Conservation (phyloP, 2,113 vertebrate genomes). For the Myanophis thanlyinensis region DNA sequence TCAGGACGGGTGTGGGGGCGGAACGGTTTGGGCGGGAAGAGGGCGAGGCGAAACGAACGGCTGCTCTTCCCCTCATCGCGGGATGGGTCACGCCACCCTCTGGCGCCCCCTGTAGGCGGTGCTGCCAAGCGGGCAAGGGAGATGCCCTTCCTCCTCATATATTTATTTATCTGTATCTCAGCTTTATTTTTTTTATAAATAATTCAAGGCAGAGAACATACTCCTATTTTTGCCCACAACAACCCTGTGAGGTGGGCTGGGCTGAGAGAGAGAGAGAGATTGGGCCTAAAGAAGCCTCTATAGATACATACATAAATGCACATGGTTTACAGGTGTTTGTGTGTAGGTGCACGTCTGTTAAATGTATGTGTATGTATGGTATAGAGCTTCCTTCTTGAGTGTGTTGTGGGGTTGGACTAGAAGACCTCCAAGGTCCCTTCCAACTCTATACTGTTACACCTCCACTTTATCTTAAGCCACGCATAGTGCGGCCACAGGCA, state of each 20-base stretch:
- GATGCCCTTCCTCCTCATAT: neutral
- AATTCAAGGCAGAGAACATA: too few species aligned
- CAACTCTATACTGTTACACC: neutral
- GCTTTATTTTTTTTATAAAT: neutral
- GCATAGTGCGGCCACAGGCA: neutral
- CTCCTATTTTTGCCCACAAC: neutral
- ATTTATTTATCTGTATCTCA: neutral
- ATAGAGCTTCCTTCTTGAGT: neutral
- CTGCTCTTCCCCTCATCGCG: neutral
- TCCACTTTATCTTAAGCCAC: neutral
- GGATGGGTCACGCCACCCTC: neutral
- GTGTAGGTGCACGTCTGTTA: too few species aligned
- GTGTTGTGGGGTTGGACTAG: neutral
- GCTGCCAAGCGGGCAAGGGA: neutral
- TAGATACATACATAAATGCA: neutral
- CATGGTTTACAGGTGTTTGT: neutral
- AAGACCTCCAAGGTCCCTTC: neutral
- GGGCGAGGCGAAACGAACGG: neutral
- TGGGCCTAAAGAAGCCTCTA: neutral
- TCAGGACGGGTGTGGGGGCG: neutral
- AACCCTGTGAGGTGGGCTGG: neutral
- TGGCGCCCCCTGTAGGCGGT: neutral
- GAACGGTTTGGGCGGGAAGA: neutral
- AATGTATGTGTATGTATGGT: neutral
- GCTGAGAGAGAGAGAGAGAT: neutral